Percentiles rank a stretch among this genome's conserved stretches.
phyloP scores from a whole-genome alignment of 2,113 vertebrate genomes.

The Ancistrus triradiatus region DNA sequence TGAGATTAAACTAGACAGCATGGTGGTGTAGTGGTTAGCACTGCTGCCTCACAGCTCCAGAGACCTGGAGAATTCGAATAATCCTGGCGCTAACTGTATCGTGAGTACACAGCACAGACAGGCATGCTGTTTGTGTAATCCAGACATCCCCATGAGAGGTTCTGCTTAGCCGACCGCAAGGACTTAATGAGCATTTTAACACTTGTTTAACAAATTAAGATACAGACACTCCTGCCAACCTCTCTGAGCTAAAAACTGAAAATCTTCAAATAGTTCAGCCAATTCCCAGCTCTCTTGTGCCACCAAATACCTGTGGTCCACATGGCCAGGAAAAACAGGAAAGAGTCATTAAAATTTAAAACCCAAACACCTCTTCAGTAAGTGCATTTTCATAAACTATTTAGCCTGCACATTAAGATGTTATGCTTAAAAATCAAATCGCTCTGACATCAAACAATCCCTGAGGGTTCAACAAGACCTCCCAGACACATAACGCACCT shows the following conservation, averaged over 20 bases:
- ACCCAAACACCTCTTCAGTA: not conserved
- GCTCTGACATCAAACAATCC: not conserved
- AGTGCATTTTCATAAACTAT: not conserved
- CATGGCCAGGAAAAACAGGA: slow-evolving; percentile 6
- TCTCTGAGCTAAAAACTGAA: slow-evolving; percentile 7
- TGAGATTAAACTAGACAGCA: too few relatives aligned
- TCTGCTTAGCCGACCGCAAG: slow-evolving; percentile 27
- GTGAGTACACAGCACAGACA: slow-evolving; percentile 10
- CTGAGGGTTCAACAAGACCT: slow-evolving; percentile 1
- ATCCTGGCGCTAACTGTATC: too few relatives aligned
- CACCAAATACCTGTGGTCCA: slow-evolving; percentile 6
- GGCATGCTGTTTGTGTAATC: not conserved
- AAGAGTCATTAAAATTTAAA: not conserved
- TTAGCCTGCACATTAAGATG: not conserved
- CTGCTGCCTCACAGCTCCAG: too few relatives aligned
- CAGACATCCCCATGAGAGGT: slow-evolving; percentile 1
- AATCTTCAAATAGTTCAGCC: slow-evolving; percentile 21
- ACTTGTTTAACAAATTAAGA: slow-evolving; percentile 43
- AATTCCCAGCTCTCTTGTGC: not conserved
- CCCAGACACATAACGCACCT: slow-evolving; percentile 1
- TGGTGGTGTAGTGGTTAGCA: too few relatives aligned
- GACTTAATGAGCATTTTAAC: slow-evolving; percentile 39
- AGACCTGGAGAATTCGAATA: too few relatives aligned
- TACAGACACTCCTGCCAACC: slow-evolving; percentile 25
- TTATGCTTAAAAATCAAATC: not conserved